Base-by-base conservation (phyloP, 2,888 invertebrate genomes). In the Agrotis segetum region DNA sequence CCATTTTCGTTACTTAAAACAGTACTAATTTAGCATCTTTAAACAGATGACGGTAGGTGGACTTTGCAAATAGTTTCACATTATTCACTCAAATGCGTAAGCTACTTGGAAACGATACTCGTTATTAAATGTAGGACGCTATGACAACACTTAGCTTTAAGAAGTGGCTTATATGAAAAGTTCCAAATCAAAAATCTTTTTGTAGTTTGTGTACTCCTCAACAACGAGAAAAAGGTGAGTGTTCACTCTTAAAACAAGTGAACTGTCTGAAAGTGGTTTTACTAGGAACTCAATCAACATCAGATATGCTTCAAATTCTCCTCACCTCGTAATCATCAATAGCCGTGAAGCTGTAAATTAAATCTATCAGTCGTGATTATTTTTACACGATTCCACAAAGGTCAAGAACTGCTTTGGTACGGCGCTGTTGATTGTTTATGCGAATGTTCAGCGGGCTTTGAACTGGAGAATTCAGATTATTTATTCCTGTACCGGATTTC, bases 261-360 rank as follows among this genome's bases (percentile, higher is more conserved):
- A 9, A 40, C 9, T 40, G 0, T 40, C 9, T 40, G 40, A 40
- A 40, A 14, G 2, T 14, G 3, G 16, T 21, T 71, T 49, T 29
- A 44, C 4, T 53, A 9, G 1, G 13, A 53, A n/a, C 29, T 1
- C 59, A 50, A 74, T 74, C 49, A 60, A 46, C 59, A 2, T n/a
- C 16, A n/a, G 17, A 71, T 6, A 49, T 58, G 5, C 52, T 62
- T 65, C 13, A 29, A 77, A 65, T 75, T 75, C 60, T 71, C 21
- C 60, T 56, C 64, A 53, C 60, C 29, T 58, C 60, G 70, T 76
- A 55, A 70, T 14, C 50, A 44, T 55, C 21, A 59, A 75, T 47
- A 65, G 61, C 52, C 47, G 64, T 65, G 77, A 71, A 77, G 77
- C 61, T 19, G 58, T 77, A 65, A 76, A 77, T 71, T 63, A 17